These are phyloP conservation scores for Aphelocoma californica DNA, from an alignment of 2,797 vertebrate genomes.

Conservation along the genomic window DNA sequence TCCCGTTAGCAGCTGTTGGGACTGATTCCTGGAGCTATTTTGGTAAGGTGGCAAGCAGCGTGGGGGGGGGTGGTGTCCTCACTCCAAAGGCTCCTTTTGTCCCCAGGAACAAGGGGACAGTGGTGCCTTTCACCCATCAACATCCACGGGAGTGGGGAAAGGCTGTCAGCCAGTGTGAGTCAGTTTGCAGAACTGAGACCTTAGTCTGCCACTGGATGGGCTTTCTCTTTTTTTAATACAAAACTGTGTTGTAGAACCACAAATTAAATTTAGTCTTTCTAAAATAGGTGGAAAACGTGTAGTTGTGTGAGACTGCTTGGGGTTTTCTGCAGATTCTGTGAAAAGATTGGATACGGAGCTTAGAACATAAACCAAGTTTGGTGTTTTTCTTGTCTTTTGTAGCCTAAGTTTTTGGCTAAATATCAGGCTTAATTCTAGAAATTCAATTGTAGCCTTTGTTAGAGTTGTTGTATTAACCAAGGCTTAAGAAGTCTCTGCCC, in stretches of 20 bases:
- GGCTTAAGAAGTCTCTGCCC: background rate
- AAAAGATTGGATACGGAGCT: background rate
- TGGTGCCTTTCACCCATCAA: fast-evolving
- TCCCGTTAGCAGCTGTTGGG: background rate
- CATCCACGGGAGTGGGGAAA: background rate
- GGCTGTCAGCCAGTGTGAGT: background rate
- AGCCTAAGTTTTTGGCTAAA: background rate
- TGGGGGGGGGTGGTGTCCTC: background rate
- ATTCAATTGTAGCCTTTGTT: background rate
- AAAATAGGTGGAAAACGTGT: background rate
- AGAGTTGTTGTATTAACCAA: background rate
- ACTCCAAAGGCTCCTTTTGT: background rate
- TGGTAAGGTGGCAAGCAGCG: background rate
- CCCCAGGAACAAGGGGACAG: background rate
- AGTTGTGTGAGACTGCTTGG: background rate
- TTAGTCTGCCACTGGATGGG: background rate
- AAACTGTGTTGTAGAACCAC: background rate
- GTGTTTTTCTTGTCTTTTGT: background rate
- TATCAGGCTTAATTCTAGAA: background rate
- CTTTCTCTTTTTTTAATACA: background rate
- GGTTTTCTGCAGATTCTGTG: background rate
- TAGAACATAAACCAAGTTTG: background rate
- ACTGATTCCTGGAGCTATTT: background rate
- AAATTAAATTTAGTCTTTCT: background rate
- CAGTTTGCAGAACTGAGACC: background rate